Base-by-base conservation (phyloP, 2,888 invertebrate species). In the Sinelater perroti region DNA sequence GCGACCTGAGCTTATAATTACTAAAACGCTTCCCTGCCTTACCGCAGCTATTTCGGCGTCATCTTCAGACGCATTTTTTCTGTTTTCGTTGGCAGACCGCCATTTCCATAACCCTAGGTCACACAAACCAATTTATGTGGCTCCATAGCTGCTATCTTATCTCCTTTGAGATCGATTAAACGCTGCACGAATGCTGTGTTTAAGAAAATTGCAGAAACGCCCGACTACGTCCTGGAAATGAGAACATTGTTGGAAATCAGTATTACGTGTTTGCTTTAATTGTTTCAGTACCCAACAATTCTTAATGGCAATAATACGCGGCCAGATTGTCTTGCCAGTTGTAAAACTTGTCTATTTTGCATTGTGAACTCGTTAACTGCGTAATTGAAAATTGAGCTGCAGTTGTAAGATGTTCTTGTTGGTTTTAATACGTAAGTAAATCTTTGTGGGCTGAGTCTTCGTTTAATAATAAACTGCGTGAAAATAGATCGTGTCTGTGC, bases 31-130 rank as follows among this genome's bases (percentile, higher is more conserved):
- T 38, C 21, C 38, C 38, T 38, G 38, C 21, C 21, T 38, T 38
- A 38, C 10, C 20, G 13, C 21, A 18, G 11, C 46, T 49, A 42
- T 44, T 42, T 52, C 40, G 21, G 38, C 50, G 38, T 38, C 30
- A 36, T 33, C 16, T 36, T 17, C 30, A 13, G 26, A 21, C 21
- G 31, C 16, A 38, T 24, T 45, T 51, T 40, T 40, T 49, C 18
- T 60, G 51, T 60, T 57, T 60, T 57, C 30, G 28, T 57, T 62
- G 62, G 62, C 62, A 40, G 8, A 2, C 11, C 1, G 18, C 61
- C 58, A 61, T 49, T 57, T 57, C 30, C 57, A 49, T 42, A 38
- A 47, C 46, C 61, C 61, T 54, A 59, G 58, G 58, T 55, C 50
- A 51, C 40, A 54, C 51, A 38, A 38, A 17, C 11, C 6, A 38